Base-by-base conservation (phyloP, 2,797 vertebrate genomes). In the Rallus crepitans region DNA sequence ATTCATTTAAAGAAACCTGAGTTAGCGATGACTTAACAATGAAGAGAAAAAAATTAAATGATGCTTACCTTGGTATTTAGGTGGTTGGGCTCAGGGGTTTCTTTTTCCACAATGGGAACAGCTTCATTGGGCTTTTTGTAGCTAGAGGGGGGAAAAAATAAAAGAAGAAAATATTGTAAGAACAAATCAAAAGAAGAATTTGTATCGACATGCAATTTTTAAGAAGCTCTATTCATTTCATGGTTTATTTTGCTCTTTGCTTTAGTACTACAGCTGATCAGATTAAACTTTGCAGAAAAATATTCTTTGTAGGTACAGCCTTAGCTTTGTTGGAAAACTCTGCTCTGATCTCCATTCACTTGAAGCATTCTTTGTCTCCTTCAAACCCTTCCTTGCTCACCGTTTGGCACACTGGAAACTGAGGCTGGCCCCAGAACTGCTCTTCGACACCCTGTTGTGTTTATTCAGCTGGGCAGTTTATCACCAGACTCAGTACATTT, bases 11-110 rank as follows among this genome's bases (percentile, higher is more conserved):
- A 88, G 78, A 63, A 56, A 24, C 1, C 31, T 0, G 33, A 76
- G 17, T 30, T 25, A 21, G n/a, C 5, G n/a, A 27, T 23, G 66
- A 75, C 4, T 75, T 69, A 9, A 33, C 12, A 52, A 48, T 1
- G n/a, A 65, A 83, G 5, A 7, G 33, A 57, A 25, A 28, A 30
- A 56, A n/a, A 25, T 7, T 27, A 37, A 66, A 11, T 0, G 0
- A 7, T 10, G 28, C 56, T 94, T 96, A 96, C 96, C 90, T 82
- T 65, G 39, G 7, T 30, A 59, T 83, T 66, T 45, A 24, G 31
- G 0, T 1, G 65, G 3, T 14, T 52, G 39, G 37, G 69, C 45
- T 64, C 35, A 16, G 19, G 31, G 11, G 11, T 48, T 84, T 88
- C 53, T 82, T 61, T 7, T 24, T 47, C 14, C 40, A 40, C 7